Percentiles rank a stretch among this genome's conserved stretches.
phyloP scores from a whole-genome alignment of 2,797 vertebrate genomes.

The Hyperoplus immaculatus region DNA sequence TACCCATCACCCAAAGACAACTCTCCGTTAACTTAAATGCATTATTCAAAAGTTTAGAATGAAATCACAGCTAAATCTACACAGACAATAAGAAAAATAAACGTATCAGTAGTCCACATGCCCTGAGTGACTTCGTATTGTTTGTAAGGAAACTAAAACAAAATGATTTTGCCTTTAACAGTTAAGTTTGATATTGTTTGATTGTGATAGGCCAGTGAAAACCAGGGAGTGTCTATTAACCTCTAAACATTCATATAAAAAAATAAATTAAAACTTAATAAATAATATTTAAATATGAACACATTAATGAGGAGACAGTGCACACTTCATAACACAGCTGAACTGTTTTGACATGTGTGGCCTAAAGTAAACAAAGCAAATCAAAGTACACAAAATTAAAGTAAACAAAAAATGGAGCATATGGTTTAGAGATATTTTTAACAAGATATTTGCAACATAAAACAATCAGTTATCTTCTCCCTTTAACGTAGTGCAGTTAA shows the following conservation, averaged over 20 bases:
- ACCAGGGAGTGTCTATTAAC: fast-evolving
- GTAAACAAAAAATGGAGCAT: background rate
- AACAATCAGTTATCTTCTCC: no score
- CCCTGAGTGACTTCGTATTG: no score
- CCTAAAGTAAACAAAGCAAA: background rate
- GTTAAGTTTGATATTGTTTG: background rate
- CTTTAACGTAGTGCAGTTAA: no score
- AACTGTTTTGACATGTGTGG: background rate
- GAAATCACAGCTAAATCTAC: no score
- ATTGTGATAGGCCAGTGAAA: no score
- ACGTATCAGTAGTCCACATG: no score
- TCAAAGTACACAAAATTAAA: background rate
- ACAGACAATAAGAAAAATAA: no score
- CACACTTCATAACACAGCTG: background rate
- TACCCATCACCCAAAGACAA: background rate
- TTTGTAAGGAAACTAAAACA: no score
- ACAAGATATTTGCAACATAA: no score
- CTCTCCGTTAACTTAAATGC: background rate
- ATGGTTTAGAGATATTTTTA: no score
- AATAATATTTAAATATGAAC: background rate
- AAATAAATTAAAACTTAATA: conserved; percentile 10
- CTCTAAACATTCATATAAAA: background rate
- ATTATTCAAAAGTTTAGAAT: background rate
- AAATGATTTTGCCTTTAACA: background rate
- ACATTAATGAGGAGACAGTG: background rate